Conservation (phyloP, 2,797 vertebrate genomes). For the Dicrostonyx torquatus region DNA sequence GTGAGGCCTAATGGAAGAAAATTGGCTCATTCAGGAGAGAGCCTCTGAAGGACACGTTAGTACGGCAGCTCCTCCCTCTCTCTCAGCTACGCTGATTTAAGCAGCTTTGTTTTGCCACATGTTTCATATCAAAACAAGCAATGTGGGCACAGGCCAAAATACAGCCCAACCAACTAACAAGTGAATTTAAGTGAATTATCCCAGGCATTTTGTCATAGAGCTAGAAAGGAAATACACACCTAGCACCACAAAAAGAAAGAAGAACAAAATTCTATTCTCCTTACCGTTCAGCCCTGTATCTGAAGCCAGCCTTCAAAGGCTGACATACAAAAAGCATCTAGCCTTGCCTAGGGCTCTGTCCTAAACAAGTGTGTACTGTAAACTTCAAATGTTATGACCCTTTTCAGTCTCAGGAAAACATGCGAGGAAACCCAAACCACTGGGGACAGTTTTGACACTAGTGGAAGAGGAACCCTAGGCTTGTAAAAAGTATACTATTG, state of each 20-base stretch:
- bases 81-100: not conserved
- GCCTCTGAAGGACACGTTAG: not conserved
- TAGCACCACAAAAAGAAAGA: not conserved
- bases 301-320: not conserved
- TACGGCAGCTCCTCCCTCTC: no score
- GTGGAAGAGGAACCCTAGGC: not conserved
- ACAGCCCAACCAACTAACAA: no score
- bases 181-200: not conserved
- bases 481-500: not conserved
- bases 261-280: not conserved
- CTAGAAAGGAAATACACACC: not conserved
- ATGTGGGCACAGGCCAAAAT: not conserved
- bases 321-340: not conserved
- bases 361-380: not conserved
- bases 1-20: not conserved
- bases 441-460: not conserved
- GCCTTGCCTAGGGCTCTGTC: not conserved
- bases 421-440: not conserved
- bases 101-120: not conserved
- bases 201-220: not conserved
- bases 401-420: not conserved
- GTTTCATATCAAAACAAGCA: not conserved
- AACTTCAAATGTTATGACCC: not conserved
- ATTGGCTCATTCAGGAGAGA: not conserved
- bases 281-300: not conserved